Conservation (phyloP, 2,888 invertebrate genomes). For the Podabrus alpinus region DNA sequence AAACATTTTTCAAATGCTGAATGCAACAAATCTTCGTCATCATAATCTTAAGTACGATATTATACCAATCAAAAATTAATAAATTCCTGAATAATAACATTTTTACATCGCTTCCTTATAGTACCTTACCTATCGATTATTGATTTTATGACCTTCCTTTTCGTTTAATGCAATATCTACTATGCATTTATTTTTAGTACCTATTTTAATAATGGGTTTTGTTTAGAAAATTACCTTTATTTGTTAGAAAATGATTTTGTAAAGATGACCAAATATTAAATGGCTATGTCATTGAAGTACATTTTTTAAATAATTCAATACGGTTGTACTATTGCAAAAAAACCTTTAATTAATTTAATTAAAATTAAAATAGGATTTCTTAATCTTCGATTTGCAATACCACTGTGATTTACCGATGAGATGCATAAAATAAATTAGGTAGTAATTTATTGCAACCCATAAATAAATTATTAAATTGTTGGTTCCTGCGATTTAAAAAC, state of each 20-base stretch:
- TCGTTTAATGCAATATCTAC: neutral
- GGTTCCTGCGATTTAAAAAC: neutral
- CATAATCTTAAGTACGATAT: neutral
- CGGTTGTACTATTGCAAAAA: neutral
- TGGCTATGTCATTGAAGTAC: neutral
- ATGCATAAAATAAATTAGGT: neutral
- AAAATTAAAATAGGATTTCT: neutral
- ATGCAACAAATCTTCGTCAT: neutral
- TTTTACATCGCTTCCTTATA: neutral
- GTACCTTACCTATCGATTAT: neutral
- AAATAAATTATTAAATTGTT: no score
- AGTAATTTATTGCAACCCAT: neutral
- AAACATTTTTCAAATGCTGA: neutral
- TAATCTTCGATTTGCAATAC: neutral
- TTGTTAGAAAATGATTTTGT: neutral
- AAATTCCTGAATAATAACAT: neutral
- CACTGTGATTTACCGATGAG: neutral
- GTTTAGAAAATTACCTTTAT: neutral
- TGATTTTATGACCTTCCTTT: neutral
- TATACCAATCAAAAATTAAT: neutral
- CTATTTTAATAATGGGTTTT: neutral
- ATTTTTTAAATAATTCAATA: neutral
- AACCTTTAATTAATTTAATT: neutral
- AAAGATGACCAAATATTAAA: neutral
- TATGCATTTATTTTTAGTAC: neutral